These are phyloP conservation scores for Myodes glareolus DNA, from an alignment of 2,113 vertebrate species.

Conservation along the genomic window DNA sequence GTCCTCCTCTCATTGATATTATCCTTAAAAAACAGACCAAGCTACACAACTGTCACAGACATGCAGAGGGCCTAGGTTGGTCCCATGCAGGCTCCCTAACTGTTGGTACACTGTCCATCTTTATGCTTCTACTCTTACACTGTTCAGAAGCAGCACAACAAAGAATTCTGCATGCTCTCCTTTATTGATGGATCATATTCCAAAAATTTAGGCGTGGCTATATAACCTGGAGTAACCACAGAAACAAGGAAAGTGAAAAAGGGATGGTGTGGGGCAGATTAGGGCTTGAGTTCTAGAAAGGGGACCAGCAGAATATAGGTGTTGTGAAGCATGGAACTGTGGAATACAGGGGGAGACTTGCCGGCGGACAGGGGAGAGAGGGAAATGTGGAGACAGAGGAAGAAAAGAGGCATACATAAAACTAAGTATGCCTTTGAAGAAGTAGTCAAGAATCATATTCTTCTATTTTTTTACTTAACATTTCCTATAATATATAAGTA, in stretches of 20 bases:
- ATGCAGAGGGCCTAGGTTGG: too few species aligned
- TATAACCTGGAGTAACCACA: not conserved
- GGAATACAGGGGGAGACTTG: not conserved
- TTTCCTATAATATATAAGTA: too few species aligned
- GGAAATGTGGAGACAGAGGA: not conserved
- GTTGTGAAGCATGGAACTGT: not conserved
- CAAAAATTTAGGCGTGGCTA: too few species aligned
- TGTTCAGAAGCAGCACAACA: not conserved
- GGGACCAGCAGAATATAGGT: not conserved
- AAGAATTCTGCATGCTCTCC: not conserved
- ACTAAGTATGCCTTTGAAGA: too few species aligned
- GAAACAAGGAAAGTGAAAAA: not conserved
- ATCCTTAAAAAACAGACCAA: too few species aligned
- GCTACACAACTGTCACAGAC: too few species aligned
- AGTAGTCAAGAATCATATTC: too few species aligned
- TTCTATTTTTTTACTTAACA: too few species aligned
- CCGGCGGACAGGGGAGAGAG: not conserved
- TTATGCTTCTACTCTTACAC: not conserved
- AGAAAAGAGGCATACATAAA: not conserved
- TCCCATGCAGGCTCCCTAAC: too few species aligned
- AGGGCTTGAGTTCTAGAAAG: not conserved
- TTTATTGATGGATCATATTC: too few species aligned
- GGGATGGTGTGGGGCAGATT: not conserved
- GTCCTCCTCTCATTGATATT: too few species aligned
- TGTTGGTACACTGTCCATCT: not conserved